Percentiles rank a stretch among this genome's conserved stretches.
Conservation (phyloP, 1,140 invertebrate species). For the Ostrea edulis region DNA sequence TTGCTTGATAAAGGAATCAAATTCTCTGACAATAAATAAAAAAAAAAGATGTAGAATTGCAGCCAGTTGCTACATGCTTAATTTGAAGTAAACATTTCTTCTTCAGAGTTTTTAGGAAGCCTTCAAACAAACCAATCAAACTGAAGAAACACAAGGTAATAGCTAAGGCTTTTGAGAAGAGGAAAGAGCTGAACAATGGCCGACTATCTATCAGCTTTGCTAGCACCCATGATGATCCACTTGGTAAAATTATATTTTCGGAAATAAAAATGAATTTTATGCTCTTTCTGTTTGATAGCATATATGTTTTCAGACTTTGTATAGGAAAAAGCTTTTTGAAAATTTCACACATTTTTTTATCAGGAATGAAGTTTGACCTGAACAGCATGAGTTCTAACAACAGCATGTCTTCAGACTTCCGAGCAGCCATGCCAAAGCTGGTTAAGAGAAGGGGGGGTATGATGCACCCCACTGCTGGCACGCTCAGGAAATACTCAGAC, state of each 20-base stretch:
- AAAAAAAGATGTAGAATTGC: no score
- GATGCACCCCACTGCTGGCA: conserved; percentile 67
- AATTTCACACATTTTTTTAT: conserved; percentile 46
- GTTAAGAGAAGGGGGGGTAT: conserved; percentile 88
- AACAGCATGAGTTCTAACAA: conserved; percentile 86
- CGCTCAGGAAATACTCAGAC: conserved; percentile 73
- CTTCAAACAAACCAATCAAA: conserved; percentile 79
- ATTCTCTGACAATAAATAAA: no score
- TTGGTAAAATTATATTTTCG: conserved; percentile 82
- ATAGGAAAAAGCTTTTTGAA: neutral
- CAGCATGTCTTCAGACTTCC: conserved; percentile 88
- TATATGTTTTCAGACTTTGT: no score
- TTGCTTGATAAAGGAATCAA: no score
- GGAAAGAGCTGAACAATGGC: conserved; percentile 91
- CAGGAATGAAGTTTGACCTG: conserved; percentile 89
- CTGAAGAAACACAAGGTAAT: conserved; percentile 94
- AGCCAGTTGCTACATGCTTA: no score
- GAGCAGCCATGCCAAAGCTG: conserved; percentile 91
- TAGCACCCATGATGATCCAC: conserved; percentile 92
- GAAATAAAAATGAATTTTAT: neutral
- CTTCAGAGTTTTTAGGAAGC: conserved; percentile 72
- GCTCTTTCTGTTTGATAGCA: no score
- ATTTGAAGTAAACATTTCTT: neutral
- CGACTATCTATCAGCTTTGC: conserved; percentile 92
- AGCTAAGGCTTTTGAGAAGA: conserved; percentile 91